Base-by-base conservation (phyloP, 2,113 vertebrate genomes). In the Chionomys nivalis region DNA sequence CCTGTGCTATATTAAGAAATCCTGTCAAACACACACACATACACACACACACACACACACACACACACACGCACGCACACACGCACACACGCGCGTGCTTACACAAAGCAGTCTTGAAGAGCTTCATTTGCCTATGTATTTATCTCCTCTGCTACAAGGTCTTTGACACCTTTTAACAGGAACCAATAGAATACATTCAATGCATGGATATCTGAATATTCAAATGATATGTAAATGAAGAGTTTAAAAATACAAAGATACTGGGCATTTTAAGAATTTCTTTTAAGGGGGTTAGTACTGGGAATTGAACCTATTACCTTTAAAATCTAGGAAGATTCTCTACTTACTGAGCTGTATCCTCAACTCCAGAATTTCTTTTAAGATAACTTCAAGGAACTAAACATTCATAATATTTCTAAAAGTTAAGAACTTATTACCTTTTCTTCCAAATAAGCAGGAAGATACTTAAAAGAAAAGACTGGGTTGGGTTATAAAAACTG, bases 211-310 rank as follows among this genome's bases (percentile, higher is more conserved):
- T 83, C 66, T 86, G 36, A 87, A 61, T 91, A 17, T 72, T 82
- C 47, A 95, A 77, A 92, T 85, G 23, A 90, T 94, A 75, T 44
- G 55, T 91, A 87, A 93, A 73, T 47, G 66, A 8, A 68, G 28
- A 47, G 17, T 65, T 2, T 89, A 90, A 92, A 93, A 95, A 93
- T 95, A 5, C 73, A 90, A 94, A 77, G 33, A 79, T 44, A 23
- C 33, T 86, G 3, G 17, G 72, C n/a, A 68, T 86, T 86, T 90
- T 85, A 88, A 76, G n/a, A 86, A 17, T n/a, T 44, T 39, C 42
- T 68, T 63, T 42, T 13, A 61, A 61, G 12, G 19, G 17, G 11
- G 17, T 17, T 65, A 12, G 31, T 78, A 21, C 42, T 52, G 31
- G 21, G 7, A 66, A 52, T 49, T 65, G 31, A 77, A 63, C 28